These are phyloP conservation scores for Leptocoma aspasia DNA, from an alignment of 2,113 vertebrate genomes.

Conservation along the genomic window DNA sequence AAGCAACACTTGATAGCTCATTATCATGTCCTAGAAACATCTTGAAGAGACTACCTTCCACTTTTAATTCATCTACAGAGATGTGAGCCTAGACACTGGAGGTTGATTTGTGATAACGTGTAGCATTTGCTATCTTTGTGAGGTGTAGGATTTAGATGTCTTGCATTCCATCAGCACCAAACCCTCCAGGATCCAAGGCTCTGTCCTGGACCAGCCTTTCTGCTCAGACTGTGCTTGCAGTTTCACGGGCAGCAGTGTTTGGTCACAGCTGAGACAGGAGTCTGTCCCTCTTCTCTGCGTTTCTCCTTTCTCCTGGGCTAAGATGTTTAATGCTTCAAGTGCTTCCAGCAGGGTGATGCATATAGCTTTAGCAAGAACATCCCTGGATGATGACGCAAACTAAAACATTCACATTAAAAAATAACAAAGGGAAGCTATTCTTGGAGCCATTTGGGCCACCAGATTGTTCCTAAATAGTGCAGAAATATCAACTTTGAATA, in stretches of 20 bases:
- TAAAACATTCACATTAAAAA: conserved; percentile 13
- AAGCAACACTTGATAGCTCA: background rate
- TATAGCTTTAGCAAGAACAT: background rate
- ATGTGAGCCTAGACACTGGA: background rate
- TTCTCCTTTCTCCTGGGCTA: background rate
- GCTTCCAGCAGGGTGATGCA: background rate
- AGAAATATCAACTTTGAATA: conserved; percentile 3
- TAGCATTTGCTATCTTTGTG: background rate
- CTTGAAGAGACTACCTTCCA: background rate
- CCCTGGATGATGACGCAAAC: background rate
- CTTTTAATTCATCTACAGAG: background rate
- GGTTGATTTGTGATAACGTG: background rate
- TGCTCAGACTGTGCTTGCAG: background rate
- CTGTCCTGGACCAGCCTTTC: conserved; percentile 1
- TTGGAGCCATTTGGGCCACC: background rate
- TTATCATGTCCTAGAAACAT: background rate
- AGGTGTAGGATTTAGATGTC: background rate
- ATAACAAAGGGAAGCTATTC: conserved; percentile 32
- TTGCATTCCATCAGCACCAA: background rate
- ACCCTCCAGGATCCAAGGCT: background rate
- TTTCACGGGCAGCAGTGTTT: background rate
- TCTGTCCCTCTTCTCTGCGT: background rate
- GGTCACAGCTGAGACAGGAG: background rate
- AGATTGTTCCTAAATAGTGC: conserved; percentile 20
- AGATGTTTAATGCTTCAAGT: background rate